Evolutionary conservation across 2,797 vertebrate species (phyloP).

Genomic region (Catostomus latipinnis): DNA sequence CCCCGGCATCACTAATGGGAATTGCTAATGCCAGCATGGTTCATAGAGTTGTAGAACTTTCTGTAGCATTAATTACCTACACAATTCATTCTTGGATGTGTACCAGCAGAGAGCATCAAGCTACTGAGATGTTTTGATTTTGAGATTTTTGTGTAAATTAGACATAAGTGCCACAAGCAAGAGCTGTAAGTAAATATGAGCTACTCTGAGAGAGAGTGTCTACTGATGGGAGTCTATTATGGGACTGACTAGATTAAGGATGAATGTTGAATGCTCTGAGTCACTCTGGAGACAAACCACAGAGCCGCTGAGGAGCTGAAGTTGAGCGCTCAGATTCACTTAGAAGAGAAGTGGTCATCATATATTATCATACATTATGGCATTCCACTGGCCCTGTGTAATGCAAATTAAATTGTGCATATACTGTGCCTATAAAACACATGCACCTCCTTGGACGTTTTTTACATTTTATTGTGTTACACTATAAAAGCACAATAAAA

Average conservation of each 20-base stretch:
- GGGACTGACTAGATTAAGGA: slow-evolving; percentile 42
- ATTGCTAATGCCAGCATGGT: slow-evolving; percentile 64
- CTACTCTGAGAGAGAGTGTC: slow-evolving; percentile 19
- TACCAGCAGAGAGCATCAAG: slow-evolving; percentile 39
- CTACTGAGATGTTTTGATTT: slow-evolving; percentile 34
- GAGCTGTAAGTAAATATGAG: slow-evolving; percentile 44
- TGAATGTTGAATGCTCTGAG: slow-evolving; percentile 39
- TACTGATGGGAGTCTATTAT: slow-evolving; percentile 46
- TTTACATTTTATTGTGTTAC: not conserved
- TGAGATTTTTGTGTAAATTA: slow-evolving; percentile 54
- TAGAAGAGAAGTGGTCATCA: slow-evolving; percentile 38
- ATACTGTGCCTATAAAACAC: not conserved
- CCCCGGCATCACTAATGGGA: slow-evolving; percentile 73
- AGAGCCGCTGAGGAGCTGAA: slow-evolving; percentile 28
- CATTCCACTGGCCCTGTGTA: slow-evolving; percentile 1
- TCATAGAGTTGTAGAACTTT: slow-evolving; percentile 63
- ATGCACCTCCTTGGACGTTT: not conserved
- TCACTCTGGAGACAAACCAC: slow-evolving; percentile 47
- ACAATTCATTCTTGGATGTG: slow-evolving; percentile 57
- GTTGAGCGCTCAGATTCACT: slow-evolving; percentile 24
- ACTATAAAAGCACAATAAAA: not conserved
- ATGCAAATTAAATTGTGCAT: slow-evolving; percentile 16
- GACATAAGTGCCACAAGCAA: slow-evolving; percentile 42
- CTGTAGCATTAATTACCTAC: slow-evolving; percentile 69
- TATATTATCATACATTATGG: slow-evolving; percentile 48